A percentile compares a stretch with the other conserved stretches of the same genome.
phyloP scores from a whole-genome alignment of 2,888 invertebrate species.

The Euplagia quadripunctaria region DNA sequence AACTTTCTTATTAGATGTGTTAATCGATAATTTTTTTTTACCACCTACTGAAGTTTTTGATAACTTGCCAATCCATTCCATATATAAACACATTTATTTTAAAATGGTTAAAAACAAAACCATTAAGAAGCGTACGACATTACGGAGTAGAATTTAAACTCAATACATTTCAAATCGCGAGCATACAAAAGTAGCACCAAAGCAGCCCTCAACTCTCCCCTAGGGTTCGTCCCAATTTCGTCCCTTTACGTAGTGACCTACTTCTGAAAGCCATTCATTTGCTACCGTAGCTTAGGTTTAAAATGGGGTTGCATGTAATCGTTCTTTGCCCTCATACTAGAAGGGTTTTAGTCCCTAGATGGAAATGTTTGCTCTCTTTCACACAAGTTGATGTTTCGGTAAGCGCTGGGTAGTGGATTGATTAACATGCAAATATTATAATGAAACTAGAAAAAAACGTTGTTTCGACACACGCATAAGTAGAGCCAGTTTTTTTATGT shows the following conservation, averaged over 20 bases:
- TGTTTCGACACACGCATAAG: not conserved
- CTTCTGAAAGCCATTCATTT: slow-evolving; percentile 81
- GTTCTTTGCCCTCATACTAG: slow-evolving; percentile 69
- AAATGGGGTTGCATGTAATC: slow-evolving; percentile 83
- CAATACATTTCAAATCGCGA: slow-evolving; percentile 57
- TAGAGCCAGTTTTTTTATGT: not conserved
- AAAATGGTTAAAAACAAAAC: slow-evolving; percentile 33
- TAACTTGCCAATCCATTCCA: not conserved
- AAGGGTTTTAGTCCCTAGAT: slow-evolving; percentile 56
- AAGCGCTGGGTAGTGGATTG: slow-evolving; percentile 24
- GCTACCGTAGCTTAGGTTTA: slow-evolving; percentile 77
- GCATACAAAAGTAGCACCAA: slow-evolving; percentile 59
- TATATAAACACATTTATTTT: slow-evolving; percentile 29
- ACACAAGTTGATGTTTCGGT: slow-evolving; percentile 42
- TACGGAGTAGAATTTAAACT: slow-evolving; percentile 45
- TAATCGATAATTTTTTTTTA: not conserved
- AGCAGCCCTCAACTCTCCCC: slow-evolving; percentile 67
- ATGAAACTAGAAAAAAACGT: not conserved
- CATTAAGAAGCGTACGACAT: slow-evolving; percentile 30
- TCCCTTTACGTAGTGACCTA: slow-evolving; percentile 83
- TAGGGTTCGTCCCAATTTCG: slow-evolving; percentile 82
- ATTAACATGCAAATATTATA: slow-evolving; percentile 6
- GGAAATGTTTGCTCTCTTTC: slow-evolving; percentile 58
- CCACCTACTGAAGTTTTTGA: not conserved
- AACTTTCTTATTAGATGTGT: not conserved